These are phyloP conservation scores for Glaucidium brasilianum DNA, from an alignment of 2,113 vertebrate species.

Conservation along the genomic window DNA sequence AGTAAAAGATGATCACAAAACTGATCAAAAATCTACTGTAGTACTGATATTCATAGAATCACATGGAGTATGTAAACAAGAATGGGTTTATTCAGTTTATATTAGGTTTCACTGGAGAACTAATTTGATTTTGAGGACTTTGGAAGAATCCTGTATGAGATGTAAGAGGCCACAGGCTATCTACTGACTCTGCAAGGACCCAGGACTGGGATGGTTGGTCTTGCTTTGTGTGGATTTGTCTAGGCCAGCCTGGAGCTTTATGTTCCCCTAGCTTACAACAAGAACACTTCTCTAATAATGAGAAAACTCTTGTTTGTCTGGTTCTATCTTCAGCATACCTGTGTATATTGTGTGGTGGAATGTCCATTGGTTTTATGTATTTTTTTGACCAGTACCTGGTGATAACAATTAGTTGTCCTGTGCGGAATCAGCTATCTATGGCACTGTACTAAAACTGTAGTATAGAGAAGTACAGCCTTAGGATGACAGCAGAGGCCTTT, in stretches of 20 bases:
- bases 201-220: not conserved
- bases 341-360: not conserved
- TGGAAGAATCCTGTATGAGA: not conserved
- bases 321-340: not conserved
- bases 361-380: fast-evolving
- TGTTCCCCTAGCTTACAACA: not conserved
- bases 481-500: not conserved
- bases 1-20: not conserved
- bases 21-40: not conserved
- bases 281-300: fast-evolving
- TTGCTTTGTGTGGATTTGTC: not conserved
- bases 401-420: not conserved
- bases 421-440: not conserved
- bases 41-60: not conserved
- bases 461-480: not conserved
- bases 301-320: not conserved
- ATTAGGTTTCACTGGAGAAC: not conserved
- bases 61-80: not conserved
- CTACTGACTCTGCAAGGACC: not conserved
- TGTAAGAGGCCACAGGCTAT: not conserved
- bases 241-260: not conserved
- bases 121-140: not conserved
- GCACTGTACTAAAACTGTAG: not conserved
- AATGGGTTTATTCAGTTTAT: not conserved
- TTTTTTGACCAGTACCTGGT: not conserved